These are phyloP conservation scores for Chaitophorus viminalis DNA, from an alignment of 2,888 invertebrate species.

Conservation along the genomic window DNA sequence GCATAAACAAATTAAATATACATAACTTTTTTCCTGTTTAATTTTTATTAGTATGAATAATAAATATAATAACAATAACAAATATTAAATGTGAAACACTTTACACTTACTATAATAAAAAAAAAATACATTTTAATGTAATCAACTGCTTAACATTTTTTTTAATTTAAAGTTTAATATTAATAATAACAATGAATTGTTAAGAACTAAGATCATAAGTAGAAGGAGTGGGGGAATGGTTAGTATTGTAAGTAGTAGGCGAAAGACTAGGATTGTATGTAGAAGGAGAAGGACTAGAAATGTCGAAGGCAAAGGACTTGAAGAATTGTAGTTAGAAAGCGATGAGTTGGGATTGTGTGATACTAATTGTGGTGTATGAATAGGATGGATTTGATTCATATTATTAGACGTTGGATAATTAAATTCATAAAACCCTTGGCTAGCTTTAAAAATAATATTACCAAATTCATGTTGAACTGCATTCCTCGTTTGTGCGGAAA, in stretches of 20 bases:
- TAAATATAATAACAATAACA: no score
- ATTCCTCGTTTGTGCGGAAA: neutral
- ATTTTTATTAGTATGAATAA: no score
- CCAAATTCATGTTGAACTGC: constrained; percentile 1
- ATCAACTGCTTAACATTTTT: neutral
- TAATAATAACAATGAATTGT: no score
- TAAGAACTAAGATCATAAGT: constrained; percentile 10
- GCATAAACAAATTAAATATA: no score
- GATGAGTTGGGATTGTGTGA: no score
- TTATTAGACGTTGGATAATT: no score
- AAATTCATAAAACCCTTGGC: neutral
- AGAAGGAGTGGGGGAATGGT: neutral
- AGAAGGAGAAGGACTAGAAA: neutral
- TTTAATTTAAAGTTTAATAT: no score
- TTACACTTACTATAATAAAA: neutral
- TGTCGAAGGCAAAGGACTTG: neutral
- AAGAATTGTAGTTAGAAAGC: neutral
- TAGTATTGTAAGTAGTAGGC: neutral
- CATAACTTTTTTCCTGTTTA: no score
- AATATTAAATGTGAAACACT: no score
- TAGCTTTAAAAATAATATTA: neutral
- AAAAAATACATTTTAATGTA: neutral
- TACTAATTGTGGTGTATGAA: no score
- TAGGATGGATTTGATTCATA: neutral
- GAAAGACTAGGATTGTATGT: neutral